Evolutionary conservation across 2,797 vertebrate genomes (phyloP), one percentile per base, ranked within the genome.

Genomic region (Muraenolepis orangiensis): DNA sequence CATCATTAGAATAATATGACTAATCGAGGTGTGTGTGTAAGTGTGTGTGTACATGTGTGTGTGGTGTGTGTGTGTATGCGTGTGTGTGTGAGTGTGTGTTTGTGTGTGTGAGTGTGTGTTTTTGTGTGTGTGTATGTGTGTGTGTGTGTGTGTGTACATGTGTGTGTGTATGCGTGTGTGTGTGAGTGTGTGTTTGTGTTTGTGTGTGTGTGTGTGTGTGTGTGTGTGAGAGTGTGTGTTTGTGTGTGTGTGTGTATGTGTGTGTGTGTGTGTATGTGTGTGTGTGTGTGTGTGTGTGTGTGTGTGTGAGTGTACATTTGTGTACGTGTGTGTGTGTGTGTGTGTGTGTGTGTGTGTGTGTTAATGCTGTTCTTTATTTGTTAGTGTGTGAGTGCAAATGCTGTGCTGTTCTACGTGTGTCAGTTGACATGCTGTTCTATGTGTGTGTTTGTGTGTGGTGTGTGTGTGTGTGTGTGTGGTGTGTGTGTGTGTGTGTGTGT

Each of bases 1-100:
- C 46, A 20, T 20, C 46, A 20, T 6, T 51, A 6, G 20, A 51
- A 51, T 51, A n/a, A 51, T 20, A 51, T 20, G 42, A 16, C 42
- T 46, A 5, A 46, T 51, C 20, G 20, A 51, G 5, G 28, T 70
- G 72, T 46, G 32, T 64, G 36, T 51, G 69, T 51, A 66, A 76
- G 69, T 74, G 81, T 74, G 75, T 76, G 77, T 18, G 72, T 75
- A 11, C 74, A 57, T 76, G 83, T 80, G 80, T 82, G 80, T 85
- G 13, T 40, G 16, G 40, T 46, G 36, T 38, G 16, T 46, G 42
- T 46, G 14, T 46, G 42, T 46, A 18, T 18, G 14, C 20, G 14
- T 46, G n/a, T n/a, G n/a, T n/a, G n/a, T n/a, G n/a, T n/a, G n/a
- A n/a, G 67, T 69, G 67, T 69, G 67, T 31, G 67, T 69, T 29